These are phyloP conservation scores for Mythimna lalbum DNA, from an alignment of 2,888 invertebrate species.

Conservation along the genomic window DNA sequence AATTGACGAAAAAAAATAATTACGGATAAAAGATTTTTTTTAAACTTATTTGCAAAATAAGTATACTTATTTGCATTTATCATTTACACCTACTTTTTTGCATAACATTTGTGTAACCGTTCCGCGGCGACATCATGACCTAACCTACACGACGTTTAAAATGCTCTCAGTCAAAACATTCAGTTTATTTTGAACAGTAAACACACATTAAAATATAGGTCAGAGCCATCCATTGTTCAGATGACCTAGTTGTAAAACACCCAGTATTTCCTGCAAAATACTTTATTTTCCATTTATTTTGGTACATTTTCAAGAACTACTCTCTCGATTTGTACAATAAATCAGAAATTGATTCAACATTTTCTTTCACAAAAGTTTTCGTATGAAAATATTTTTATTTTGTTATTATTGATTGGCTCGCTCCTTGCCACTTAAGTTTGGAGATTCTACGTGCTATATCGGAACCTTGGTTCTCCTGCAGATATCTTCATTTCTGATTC, in stretches of 20 bases:
- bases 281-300: slow-evolving; percentile 12
- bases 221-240: neutral
- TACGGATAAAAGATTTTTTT: too few species aligned
- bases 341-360: neutral
- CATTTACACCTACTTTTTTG: neutral
- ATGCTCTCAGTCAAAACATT: slow-evolving; percentile 1
- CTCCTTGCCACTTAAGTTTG: too few species aligned
- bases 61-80: too few species aligned
- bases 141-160: slow-evolving; percentile 9
- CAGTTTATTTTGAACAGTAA: slow-evolving; percentile 23
- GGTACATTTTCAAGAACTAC: slow-evolving; percentile 7
- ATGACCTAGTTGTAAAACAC: neutral
- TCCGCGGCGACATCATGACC: neutral
- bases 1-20: too few species aligned
- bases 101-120: neutral
- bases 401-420: too few species aligned
- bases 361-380: neutral
- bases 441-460: too few species aligned
- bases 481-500: too few species aligned
- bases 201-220: slow-evolving; percentile 26
- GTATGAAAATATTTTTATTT: neutral
- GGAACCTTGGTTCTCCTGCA: too few species aligned
- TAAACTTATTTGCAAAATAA: too few species aligned
- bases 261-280: neutral
- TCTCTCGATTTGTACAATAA: neutral